Percentiles rank a stretch among this genome's conserved stretches.
phyloP scores from a whole-genome alignment of 2,113 vertebrate genomes.

The Megatriorchis doriae region DNA sequence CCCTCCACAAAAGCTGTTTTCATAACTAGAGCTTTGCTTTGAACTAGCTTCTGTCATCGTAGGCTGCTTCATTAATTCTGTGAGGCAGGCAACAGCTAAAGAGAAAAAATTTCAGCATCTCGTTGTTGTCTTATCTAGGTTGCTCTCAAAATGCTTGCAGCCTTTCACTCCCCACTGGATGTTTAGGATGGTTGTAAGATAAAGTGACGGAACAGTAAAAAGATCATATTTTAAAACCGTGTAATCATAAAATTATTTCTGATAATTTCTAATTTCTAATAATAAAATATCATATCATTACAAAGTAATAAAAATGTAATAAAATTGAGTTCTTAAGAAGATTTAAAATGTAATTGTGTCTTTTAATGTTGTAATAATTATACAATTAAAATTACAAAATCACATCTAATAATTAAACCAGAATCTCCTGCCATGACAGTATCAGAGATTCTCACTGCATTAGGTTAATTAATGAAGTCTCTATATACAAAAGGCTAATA shows the following conservation, averaged over 20 bases:
- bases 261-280: conserved; percentile 50
- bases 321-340: conserved; percentile 62
- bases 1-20: conserved; percentile 31
- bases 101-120: not conserved
- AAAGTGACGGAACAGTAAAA: conserved; percentile 37
- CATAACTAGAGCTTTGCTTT: conserved; percentile 18
- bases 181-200: not conserved
- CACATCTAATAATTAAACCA: conserved; percentile 35
- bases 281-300: conserved; percentile 69
- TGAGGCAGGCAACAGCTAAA: not conserved
- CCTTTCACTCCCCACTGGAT: not conserved
- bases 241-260: conserved; percentile 60
- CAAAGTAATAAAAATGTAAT: conserved; percentile 71
- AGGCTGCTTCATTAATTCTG: conserved; percentile 30
- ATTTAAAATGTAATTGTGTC: conserved; percentile 64
- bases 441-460: not conserved
- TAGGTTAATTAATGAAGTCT: not conserved
- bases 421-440: not conserved
- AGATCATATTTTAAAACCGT: conserved; percentile 22
- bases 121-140: not conserved
- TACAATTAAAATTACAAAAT: conserved; percentile 64
- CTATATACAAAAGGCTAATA: not conserved
- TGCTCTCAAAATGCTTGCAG: not conserved
- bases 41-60: conserved; percentile 31
- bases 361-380: conserved; percentile 62